Evolutionary conservation across 2,113 vertebrate genomes (phyloP), one percentile per base, ranked within the genome.

Genomic region (Epinephelus lanceolatus): DNA sequence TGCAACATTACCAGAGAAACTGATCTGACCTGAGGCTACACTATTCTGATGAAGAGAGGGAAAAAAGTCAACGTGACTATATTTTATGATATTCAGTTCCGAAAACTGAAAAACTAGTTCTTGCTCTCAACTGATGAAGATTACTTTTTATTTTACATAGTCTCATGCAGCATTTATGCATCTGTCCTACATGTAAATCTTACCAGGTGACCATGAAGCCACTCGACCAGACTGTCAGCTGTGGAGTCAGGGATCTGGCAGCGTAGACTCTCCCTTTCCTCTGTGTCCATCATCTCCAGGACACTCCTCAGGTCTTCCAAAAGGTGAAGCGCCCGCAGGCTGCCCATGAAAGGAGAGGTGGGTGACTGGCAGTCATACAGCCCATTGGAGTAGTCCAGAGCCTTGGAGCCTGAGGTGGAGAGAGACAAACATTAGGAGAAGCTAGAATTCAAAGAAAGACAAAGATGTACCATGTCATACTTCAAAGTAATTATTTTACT

Each of bases 291-390:
- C 93, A 99, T 88, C 90, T 99, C 97, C 76, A 99, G 88, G 86
- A 98, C 81, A 0, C 97, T 95, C 21, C 97, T 91, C 60, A 99
- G 92, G 78, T 99, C 98, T 78, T 99, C 98, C 76, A 99, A 94
- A 0, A 99, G 96, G 71, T 99, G 97, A 80, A 99, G 93, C 0
- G 96, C 98, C 51, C 97, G 95, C 81, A 99, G 90, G 80, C 94
- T 92, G 23, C 98, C 97, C 96, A 99, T 97, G 93, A 98, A 99
- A 0, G 98, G 98, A 7, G 98, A 99, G 0, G 97, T 98, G 33
- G 98, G 98, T 0, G 98, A 99, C 92, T 99, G 98, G 88, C 98
- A 99, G 89, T 99, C 98, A 84, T 98, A 99, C 83, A 99, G 92
- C 69, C 98, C 97, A 42, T 98, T 99, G 76, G 98, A 96, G 84